Percentiles rank a stretch among this genome's conserved stretches.
Evolutionary conservation across 2,888 invertebrate species (phyloP).

Genomic region (Eretmocerus hayati): DNA sequence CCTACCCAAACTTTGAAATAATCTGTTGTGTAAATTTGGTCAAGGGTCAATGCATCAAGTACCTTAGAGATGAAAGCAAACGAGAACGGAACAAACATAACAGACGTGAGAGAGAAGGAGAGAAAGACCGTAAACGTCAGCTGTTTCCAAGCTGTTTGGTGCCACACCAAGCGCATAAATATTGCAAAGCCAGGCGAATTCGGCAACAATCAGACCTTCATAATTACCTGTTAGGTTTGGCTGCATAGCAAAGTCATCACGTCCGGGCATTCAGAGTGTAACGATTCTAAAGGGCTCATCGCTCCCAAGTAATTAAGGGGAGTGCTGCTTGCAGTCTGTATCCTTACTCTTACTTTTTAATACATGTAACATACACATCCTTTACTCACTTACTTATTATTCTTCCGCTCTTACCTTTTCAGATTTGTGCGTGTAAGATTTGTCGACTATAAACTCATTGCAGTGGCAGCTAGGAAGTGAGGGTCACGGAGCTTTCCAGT

Average conservation of each 20-base stretch:
- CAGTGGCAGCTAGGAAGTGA: not conserved
- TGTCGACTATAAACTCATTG: constrained; percentile 17
- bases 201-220: constrained; percentile 26
- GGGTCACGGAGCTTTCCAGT: not conserved
- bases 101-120: too few species aligned
- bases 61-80: too few species aligned
- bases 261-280: not conserved
- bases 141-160: constrained; percentile 28
- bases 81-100: too few species aligned
- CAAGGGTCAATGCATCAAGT: too few species aligned
- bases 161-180: constrained; percentile 29
- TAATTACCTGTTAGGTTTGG: constrained; percentile 29
- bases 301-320: constrained; percentile 31
- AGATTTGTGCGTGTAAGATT: constrained; percentile 29
- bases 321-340: constrained; percentile 8
- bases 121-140: constrained; percentile 27
- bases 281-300: constrained; percentile 11
- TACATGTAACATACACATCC: too few species aligned
- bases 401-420: too few species aligned
- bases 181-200: constrained; percentile 23
- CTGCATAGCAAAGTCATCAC: not conserved
- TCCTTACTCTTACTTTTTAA: too few species aligned
- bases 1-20: too few species aligned
- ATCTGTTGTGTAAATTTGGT: too few species aligned
- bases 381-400: too few species aligned